A percentile compares a stretch with the other conserved stretches of the same genome.
These are phyloP conservation scores for Leucopternis melanops DNA, from an alignment of 2,113 vertebrate genomes.

Conservation along the genomic window DNA sequence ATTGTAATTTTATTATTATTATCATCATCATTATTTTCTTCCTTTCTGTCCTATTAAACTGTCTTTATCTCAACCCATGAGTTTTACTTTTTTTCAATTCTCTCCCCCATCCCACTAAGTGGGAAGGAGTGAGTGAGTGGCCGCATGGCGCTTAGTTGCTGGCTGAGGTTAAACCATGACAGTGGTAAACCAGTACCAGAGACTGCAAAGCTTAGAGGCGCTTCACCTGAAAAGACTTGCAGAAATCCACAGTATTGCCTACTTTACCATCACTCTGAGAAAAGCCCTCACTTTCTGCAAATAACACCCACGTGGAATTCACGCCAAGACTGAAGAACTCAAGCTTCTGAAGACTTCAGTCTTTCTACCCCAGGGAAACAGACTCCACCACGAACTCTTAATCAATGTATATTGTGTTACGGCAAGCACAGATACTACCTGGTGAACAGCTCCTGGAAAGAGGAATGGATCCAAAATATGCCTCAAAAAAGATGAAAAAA, in stretches of 20 bases:
- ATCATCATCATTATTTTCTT: no score
- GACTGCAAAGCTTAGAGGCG: no score
- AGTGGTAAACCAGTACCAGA: no score
- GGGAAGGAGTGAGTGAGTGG: no score
- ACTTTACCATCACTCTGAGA: not conserved
- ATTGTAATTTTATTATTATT: no score
- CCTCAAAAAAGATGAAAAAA: not conserved
- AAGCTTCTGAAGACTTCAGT: not conserved
- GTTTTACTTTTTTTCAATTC: no score
- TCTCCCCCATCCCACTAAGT: no score
- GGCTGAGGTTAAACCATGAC: no score
- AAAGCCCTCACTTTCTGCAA: not conserved
- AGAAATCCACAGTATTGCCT: not conserved
- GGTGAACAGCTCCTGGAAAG: not conserved
- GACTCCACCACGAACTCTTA: not conserved
- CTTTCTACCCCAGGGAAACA: not conserved
- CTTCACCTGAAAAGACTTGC: not conserved
- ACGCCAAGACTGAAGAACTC: not conserved
- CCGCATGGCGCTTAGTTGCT: no score
- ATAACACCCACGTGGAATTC: not conserved
- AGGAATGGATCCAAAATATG: not conserved
- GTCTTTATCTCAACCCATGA: no score
- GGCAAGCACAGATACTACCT: not conserved
- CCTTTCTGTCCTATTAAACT: no score
- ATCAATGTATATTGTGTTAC: rapidly evolving